Conservation (phyloP, 2,888 invertebrate genomes). For the Corbicula japonica region DNA sequence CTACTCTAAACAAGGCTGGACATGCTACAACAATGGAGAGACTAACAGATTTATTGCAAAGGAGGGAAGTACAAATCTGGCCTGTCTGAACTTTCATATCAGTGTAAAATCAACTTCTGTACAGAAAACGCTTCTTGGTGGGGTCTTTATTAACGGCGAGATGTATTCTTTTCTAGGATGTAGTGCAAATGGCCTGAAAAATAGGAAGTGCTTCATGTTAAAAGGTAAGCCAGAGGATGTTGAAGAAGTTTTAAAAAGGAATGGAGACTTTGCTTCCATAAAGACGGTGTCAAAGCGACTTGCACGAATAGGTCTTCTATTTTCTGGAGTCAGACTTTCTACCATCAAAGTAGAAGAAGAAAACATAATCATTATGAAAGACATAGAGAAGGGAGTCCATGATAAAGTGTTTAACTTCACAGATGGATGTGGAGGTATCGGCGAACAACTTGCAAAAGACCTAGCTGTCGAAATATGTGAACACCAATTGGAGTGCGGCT, state of each 20-base stretch:
- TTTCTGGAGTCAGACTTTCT: slow-evolving; percentile 49
- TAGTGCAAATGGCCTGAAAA: slow-evolving; percentile 55
- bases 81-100: slow-evolving; percentile 47
- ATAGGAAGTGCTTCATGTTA: slow-evolving; percentile 61
- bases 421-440: slow-evolving; percentile 57
- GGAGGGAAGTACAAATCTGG: slow-evolving; percentile 38
- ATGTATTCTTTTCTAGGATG: slow-evolving; percentile 57
- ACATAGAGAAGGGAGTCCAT: slow-evolving; percentile 19
- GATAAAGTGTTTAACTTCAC: slow-evolving; percentile 36
- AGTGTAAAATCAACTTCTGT: slow-evolving; percentile 47
- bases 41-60: slow-evolving; percentile 52
- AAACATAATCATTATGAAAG: slow-evolving; percentile 21
- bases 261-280: slow-evolving; percentile 49
- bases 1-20: slow-evolving; percentile 47
- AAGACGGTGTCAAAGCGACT: slow-evolving; percentile 56
- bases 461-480: slow-evolving; percentile 23
- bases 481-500: slow-evolving; percentile 4
- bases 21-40: slow-evolving; percentile 20
- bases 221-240: slow-evolving; percentile 34
- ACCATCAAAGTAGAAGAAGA: slow-evolving; percentile 13
- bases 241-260: slow-evolving; percentile 24
- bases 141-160: slow-evolving; percentile 49
- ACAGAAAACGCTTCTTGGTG: slow-evolving; percentile 45
- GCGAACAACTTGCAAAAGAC: slow-evolving; percentile 29
- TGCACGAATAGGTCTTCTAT: slow-evolving; percentile 56